A percentile compares a stretch with the other conserved stretches of the same genome.
Evolutionary conservation across 2,888 invertebrate species (phyloP).

Genomic region (Drepanosiphum platanoidis): DNA sequence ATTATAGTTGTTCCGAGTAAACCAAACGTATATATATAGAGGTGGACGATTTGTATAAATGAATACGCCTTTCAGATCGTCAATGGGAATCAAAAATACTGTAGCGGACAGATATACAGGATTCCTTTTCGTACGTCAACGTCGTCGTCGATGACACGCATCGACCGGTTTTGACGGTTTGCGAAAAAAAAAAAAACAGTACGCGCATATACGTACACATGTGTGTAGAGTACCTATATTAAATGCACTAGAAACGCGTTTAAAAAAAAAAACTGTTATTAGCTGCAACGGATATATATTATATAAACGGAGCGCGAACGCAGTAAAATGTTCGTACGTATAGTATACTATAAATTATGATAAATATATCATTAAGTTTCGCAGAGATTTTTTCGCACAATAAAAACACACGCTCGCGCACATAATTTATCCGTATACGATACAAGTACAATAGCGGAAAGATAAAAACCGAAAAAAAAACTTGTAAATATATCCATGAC

Average conservation of each 20-base stretch:
- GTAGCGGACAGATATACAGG: not conserved
- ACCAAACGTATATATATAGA: not conserved
- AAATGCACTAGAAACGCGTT: not conserved
- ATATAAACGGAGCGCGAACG: not conserved
- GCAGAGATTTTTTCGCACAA: not conserved
- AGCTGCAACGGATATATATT: not conserved
- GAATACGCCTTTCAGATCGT: not conserved
- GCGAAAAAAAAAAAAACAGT: not conserved
- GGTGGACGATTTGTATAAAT: not conserved
- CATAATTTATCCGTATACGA: too few relatives aligned
- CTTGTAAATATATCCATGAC: too few relatives aligned
- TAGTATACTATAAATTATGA: too few relatives aligned
- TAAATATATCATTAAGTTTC: too few relatives aligned
- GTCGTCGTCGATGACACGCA: slow-evolving; percentile 4
- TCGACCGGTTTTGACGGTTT: not conserved
- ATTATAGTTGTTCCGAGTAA: not conserved
- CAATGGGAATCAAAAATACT: not conserved
- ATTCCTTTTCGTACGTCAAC: not conserved
- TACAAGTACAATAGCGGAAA: too few relatives aligned
- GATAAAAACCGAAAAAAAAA: too few relatives aligned
- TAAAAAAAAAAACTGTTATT: not conserved
- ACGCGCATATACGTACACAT: not conserved
- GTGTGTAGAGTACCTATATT: too few relatives aligned
- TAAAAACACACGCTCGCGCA: not conserved
- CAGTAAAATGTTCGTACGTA: not conserved